Conservation (phyloP, 2,113 vertebrate genomes). For the Cyphomyrus discorhynchus region DNA sequence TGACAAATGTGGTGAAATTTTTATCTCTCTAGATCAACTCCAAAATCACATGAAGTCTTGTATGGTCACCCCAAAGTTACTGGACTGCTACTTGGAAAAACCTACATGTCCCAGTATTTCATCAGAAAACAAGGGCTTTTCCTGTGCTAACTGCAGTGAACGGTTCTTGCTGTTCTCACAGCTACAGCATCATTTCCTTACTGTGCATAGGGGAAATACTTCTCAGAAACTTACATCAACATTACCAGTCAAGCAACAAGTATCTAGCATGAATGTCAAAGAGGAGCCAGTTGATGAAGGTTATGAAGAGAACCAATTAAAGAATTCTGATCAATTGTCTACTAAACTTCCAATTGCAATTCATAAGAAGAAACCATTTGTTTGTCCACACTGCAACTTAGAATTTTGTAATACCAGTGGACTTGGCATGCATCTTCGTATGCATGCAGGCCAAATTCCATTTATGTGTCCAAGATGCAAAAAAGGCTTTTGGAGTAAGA, state of each 20-base stretch:
- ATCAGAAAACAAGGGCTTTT: constrained; percentile 47
- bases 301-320: constrained; percentile 24
- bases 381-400: constrained; percentile 47
- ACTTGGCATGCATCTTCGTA: constrained; percentile 46
- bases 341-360: constrained; percentile 21
- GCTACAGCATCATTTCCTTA: constrained; percentile 64
- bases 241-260: constrained; percentile 44
- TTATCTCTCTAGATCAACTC: constrained; percentile 32
- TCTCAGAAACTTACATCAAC: constrained; percentile 21
- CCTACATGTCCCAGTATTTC: constrained; percentile 18
- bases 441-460: constrained; percentile 38
- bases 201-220: constrained; percentile 49
- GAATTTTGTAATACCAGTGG: constrained; percentile 46
- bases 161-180: constrained; percentile 64
- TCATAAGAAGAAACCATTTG: constrained; percentile 27
- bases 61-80: not conserved
- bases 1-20: constrained; percentile 52
- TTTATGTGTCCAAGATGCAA: constrained; percentile 50
- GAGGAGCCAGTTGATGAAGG: constrained; percentile 46
- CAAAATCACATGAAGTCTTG: constrained; percentile 44
- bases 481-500: constrained; percentile 55
- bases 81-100: constrained; percentile 22
- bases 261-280: constrained; percentile 47
- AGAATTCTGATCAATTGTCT: constrained; percentile 18
- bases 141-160: constrained; percentile 58